Conservation (phyloP, 2,797 vertebrate genomes). For the Microhierax caerulescens region DNA sequence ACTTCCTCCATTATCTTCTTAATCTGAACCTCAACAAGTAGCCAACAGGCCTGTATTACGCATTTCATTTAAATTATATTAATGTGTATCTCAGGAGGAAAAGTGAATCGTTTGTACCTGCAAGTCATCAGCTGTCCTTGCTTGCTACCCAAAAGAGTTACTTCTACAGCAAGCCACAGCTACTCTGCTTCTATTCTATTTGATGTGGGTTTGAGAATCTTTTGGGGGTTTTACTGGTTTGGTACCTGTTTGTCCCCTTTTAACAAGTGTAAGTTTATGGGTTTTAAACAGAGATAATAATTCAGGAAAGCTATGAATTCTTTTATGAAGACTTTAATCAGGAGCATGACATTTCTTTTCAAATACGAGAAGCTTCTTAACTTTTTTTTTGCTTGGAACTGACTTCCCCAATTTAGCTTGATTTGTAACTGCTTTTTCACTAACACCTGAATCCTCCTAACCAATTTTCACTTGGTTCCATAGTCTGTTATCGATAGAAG, state of each 20-base stretch:
- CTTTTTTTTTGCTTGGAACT: background rate
- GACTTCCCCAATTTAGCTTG: background rate
- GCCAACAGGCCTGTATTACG: background rate
- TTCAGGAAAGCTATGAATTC: background rate
- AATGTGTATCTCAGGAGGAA: background rate
- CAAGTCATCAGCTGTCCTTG: background rate
- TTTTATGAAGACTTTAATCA: background rate
- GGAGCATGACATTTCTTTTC: background rate
- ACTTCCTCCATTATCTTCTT: background rate
- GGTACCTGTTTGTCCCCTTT: background rate
- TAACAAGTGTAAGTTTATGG: background rate
- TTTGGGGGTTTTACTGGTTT: background rate
- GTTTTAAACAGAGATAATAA: background rate
- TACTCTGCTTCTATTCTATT: background rate
- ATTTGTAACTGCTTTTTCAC: background rate
- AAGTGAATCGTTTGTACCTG: background rate
- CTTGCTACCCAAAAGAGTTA: background rate
- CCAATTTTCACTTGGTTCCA: background rate
- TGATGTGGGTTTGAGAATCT: background rate
- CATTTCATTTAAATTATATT: background rate
- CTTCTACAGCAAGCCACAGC: background rate
- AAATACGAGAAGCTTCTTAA: background rate
- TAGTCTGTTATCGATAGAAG: background rate
- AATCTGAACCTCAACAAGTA: background rate
- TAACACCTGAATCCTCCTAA: background rate